phyloP scores from a whole-genome alignment of 2,113 vertebrate species.

The Larimichthys crocea region DNA sequence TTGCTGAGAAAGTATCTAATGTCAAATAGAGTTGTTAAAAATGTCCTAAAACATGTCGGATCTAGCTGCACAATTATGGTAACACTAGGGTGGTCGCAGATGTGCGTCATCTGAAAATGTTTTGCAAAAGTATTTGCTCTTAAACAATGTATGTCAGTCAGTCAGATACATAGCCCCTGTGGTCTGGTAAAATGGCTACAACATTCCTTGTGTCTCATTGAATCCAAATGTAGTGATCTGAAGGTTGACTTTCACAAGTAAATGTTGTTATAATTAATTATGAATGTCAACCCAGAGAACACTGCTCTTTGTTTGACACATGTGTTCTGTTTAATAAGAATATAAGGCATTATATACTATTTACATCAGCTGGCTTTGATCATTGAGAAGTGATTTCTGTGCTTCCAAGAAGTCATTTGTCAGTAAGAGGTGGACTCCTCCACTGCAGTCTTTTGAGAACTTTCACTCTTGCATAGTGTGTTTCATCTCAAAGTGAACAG shows the following conservation, averaged over 20 bases:
- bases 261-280: slow-evolving; percentile 13
- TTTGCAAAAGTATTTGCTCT: not conserved
- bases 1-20: not conserved
- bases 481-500: slow-evolving; percentile 11
- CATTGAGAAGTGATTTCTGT: slow-evolving; percentile 19
- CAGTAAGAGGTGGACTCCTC: slow-evolving; percentile 27
- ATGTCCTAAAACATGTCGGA: not conserved
- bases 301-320: slow-evolving; percentile 11
- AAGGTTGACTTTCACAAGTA: slow-evolving; percentile 2
- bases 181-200: not conserved
- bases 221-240: slow-evolving; percentile 1
- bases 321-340: slow-evolving; percentile 20
- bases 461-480: not conserved
- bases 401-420: slow-evolving; percentile 39
- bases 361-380: slow-evolving; percentile 38
- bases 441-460: not conserved
- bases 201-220: slow-evolving; percentile 21
- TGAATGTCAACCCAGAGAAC: slow-evolving; percentile 3
- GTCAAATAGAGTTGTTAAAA: not conserved
- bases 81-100: not conserved
- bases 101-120: slow-evolving; percentile 18
- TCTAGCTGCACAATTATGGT: not conserved
- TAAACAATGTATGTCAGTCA: slow-evolving; percentile 8
- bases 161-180: slow-evolving; percentile 6
- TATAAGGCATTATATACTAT: slow-evolving; percentile 8